A percentile compares a stretch with the other conserved stretches of the same genome.
Conservation (phyloP, 1,140 invertebrate genomes). For the Popillia japonica region DNA sequence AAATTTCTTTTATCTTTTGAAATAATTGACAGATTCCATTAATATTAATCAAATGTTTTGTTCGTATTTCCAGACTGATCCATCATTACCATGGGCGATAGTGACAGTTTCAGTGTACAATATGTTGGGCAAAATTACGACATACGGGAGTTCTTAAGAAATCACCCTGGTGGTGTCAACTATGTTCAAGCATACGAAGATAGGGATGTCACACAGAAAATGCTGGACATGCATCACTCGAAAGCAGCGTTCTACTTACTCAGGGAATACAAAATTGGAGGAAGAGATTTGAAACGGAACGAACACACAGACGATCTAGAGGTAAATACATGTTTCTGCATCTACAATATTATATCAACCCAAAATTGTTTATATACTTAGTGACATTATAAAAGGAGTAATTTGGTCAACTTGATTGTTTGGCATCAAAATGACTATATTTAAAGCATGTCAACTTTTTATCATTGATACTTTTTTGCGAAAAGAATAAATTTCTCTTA, state of each 20-base stretch:
- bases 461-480: too few relatives aligned
- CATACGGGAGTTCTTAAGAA: constrained; percentile 65
- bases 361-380: too few relatives aligned
- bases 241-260: constrained; percentile 69
- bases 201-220: constrained; percentile 63
- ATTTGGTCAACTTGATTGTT: too few relatives aligned
- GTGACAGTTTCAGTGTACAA: constrained; percentile 57
- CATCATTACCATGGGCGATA: constrained; percentile 20
- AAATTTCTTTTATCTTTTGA: neutral
- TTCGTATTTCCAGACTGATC: constrained; percentile 14
- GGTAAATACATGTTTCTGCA: constrained; percentile 55
- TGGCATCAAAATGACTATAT: too few relatives aligned
- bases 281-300: constrained; percentile 48
- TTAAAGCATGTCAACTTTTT: too few relatives aligned
- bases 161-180: constrained; percentile 71
- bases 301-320: constrained; percentile 61
- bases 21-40: too few relatives aligned
- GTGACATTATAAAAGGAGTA: too few relatives aligned
- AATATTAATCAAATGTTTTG: too few relatives aligned
- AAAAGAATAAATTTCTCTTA: too few relatives aligned
- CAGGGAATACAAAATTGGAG: constrained; percentile 64
- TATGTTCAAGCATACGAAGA: constrained; percentile 64
- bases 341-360: neutral
- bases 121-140: constrained; percentile 65
- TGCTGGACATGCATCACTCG: constrained; percentile 67